phyloP scores from a whole-genome alignment of 53 echinoderm and acorn worm genomes.

The Stichopus horrens region DNA sequence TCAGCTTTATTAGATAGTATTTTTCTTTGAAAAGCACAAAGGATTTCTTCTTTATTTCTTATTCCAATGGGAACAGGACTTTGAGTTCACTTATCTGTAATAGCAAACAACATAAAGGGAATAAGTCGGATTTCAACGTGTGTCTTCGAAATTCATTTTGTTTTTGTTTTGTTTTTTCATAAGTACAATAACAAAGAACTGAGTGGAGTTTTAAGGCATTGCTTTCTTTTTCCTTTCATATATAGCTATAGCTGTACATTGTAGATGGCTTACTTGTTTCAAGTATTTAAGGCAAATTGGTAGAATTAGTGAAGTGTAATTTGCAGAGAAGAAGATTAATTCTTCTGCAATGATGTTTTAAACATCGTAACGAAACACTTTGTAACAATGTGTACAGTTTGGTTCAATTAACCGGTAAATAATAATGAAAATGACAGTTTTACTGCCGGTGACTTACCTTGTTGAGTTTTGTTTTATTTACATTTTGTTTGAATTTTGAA shows the following conservation, averaged over 20 bases:
- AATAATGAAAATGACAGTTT: conserved; percentile 43
- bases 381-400: conserved; percentile 47
- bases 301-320: conserved; percentile 33
- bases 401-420: conserved; percentile 13
- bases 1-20: neutral
- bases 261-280: conserved; percentile 23
- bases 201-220: neutral
- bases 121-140: neutral
- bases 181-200: neutral
- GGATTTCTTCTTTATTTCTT: neutral
- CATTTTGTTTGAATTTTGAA: neutral
- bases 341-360: conserved; percentile 6
- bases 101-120: no score
- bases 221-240: neutral
- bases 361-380: conserved; percentile 22
- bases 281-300: conserved; percentile 19
- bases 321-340: conserved; percentile 16
- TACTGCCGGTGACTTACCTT: neutral
- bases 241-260: neutral
- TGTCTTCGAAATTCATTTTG: neutral
- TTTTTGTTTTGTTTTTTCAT: neutral
- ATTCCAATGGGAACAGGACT: neutral
- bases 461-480: neutral
- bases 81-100: no score
- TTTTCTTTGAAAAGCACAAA: neutral